Conservation (phyloP, 2,797 vertebrate genomes). For the Micrastur ruficollis region DNA sequence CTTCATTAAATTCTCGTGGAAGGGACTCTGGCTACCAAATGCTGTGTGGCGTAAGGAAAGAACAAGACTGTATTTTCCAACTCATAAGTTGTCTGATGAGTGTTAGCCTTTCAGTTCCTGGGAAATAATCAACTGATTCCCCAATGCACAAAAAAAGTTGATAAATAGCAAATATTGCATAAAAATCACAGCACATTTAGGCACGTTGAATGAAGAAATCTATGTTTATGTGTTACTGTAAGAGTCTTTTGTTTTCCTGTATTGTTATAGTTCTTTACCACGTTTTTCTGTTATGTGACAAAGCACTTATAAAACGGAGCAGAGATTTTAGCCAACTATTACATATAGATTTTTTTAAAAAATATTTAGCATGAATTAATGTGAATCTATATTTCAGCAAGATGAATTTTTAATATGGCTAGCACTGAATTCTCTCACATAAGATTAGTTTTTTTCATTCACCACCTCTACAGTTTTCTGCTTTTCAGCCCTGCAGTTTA, state of each 20-base stretch:
- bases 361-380: too few relatives aligned
- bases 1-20: background rate
- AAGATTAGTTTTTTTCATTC: background rate
- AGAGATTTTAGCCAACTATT: background rate
- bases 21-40: background rate
- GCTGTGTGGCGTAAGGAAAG: background rate
- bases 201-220: background rate
- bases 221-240: background rate
- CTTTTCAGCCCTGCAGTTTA: background rate
- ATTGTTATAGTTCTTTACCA: constrained; percentile 2
- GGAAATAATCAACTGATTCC: background rate
- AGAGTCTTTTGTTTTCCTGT: background rate
- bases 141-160: background rate
- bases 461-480: background rate
- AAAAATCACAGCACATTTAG: background rate
- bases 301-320: background rate
- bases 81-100: background rate
- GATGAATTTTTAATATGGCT: background rate
- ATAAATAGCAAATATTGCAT: background rate
- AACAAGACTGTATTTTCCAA: background rate
- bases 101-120: background rate
- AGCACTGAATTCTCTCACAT: background rate
- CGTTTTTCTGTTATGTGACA: background rate
- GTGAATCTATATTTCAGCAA: background rate
- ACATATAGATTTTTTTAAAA: too few relatives aligned